Evolutionary conservation across 2,797 vertebrate species (phyloP).

Genomic region (Urophycis tenuis): DNA sequence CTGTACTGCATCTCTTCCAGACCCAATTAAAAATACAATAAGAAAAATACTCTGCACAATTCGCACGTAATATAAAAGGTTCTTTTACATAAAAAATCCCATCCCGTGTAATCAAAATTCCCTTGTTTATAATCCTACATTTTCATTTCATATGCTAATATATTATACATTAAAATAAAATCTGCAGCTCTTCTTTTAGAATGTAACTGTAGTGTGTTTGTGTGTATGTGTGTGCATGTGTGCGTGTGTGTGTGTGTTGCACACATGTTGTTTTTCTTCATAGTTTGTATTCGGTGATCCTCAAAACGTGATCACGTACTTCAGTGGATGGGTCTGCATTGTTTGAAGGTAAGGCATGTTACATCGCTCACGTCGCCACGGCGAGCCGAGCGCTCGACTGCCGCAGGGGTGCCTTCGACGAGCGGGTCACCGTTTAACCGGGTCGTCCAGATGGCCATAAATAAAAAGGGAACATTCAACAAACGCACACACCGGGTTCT

Average conservation of each 20-base stretch:
- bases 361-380: not conserved
- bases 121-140: conserved; percentile 42
- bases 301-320: not conserved
- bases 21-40: conserved; percentile 57
- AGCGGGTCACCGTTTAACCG: not conserved
- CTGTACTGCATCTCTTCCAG: not conserved
- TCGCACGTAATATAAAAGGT: conserved; percentile 66
- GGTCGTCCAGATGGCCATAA: not conserved
- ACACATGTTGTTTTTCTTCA: not conserved
- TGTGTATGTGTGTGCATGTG: not conserved
- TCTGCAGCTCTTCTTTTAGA: not conserved
- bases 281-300: conserved; percentile 3
- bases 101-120: conserved; percentile 52
- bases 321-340: not conserved
- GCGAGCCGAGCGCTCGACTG: not conserved
- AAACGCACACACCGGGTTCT: not conserved
- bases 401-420: not conserved
- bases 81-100: conserved; percentile 35
- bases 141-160: conserved; percentile 34
- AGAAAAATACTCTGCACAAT: conserved; percentile 70
- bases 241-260: not conserved
- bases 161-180: conserved; percentile 9
- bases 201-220: conserved; percentile 7
- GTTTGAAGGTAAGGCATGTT: conserved; percentile 2
- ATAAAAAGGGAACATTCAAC: not conserved